Evolutionary conservation across 2,113 vertebrate genomes (phyloP), one percentile per base, ranked within the genome.

Genomic region (Columba janthina): DNA sequence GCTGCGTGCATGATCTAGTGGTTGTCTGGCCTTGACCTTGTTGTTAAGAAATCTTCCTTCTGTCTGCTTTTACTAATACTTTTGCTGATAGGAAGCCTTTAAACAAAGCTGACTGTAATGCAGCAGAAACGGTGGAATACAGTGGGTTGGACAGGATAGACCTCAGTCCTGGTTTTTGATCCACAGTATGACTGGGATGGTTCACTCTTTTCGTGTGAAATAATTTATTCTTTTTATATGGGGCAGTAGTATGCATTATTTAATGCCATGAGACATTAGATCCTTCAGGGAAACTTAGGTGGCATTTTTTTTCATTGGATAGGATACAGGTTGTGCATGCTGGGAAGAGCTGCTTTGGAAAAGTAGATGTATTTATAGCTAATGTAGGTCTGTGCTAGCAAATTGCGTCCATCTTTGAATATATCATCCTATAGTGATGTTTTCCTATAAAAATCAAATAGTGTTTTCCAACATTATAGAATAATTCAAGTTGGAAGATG

Each of bases 101-200:
- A 34, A 15, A 28, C 50, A 32, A 48, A 65, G 32, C 48, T 46
- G 62, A 6, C 16, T 53, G 13, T 53, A 72, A 65, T 58, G 15
- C 6, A 17, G 25, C 3, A 1, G 61, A 48, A 85, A 40, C 22
- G 5, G 12, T 64, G 26, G 38, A 69, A 83, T 83, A 32, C 16
- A 18, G 22, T 29, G 12, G 12, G 8, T 12, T 1, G 1, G 31
- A 21, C 1, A 2, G 26, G 14, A 29, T 18, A 82, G 60, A 56
- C 9, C 8, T 85, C 20, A 15, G 18, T 82, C n/a, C 21, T 4
- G 1, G 1, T 14, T 77, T 82, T 85, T 82, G 13, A 51, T 51
- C 22, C 60, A 29, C 20, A 75, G 6, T 20, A 4, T 20, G 19
- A 44, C 17, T 15, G 10, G 11, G 31, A 40, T 46, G 12, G 9